A percentile compares a stretch with the other conserved stretches of the same genome.
These are phyloP conservation scores for Thymelicus lineola DNA, from an alignment of 2,888 invertebrate species.

Conservation along the genomic window DNA sequence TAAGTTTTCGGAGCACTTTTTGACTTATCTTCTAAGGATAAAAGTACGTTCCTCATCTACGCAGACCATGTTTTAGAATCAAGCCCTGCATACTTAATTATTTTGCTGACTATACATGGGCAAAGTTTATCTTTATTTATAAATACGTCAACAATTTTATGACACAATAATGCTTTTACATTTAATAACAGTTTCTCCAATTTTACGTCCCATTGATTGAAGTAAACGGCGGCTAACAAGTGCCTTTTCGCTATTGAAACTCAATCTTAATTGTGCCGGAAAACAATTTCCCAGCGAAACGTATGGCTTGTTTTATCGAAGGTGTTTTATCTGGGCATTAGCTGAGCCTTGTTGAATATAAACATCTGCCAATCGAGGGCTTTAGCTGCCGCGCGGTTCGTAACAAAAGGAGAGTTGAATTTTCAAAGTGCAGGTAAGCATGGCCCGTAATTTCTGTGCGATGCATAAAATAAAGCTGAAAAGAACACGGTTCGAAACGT, in stretches of 20 bases:
- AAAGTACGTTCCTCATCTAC: no score
- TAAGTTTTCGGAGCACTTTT: no score
- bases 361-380: slow-evolving; percentile 60
- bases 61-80: no score
- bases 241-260: slow-evolving; percentile 73
- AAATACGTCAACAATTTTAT: slow-evolving; percentile 60
- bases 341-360: slow-evolving; percentile 57
- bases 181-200: slow-evolving; percentile 49
- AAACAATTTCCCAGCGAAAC: slow-evolving; percentile 73
- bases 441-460: slow-evolving; percentile 52
- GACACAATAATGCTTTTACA: slow-evolving; percentile 46
- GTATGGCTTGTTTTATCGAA: slow-evolving; percentile 63
- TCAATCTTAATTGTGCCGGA: slow-evolving; percentile 78
- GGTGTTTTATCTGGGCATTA: slow-evolving; percentile 65
- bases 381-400: slow-evolving; percentile 43
- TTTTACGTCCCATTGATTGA: slow-evolving; percentile 55
- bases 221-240: slow-evolving; percentile 47
- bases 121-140: slow-evolving; percentile 50
- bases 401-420: slow-evolving; percentile 47
- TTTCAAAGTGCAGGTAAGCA: slow-evolving; percentile 43
- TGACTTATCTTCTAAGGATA: no score
- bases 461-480: slow-evolving; percentile 69
- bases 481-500: slow-evolving; percentile 67
- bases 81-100: no score
- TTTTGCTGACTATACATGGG: no score